These are phyloP conservation scores for Lanius ludovicianus DNA, from an alignment of 2,113 vertebrate species.

Conservation along the genomic window DNA sequence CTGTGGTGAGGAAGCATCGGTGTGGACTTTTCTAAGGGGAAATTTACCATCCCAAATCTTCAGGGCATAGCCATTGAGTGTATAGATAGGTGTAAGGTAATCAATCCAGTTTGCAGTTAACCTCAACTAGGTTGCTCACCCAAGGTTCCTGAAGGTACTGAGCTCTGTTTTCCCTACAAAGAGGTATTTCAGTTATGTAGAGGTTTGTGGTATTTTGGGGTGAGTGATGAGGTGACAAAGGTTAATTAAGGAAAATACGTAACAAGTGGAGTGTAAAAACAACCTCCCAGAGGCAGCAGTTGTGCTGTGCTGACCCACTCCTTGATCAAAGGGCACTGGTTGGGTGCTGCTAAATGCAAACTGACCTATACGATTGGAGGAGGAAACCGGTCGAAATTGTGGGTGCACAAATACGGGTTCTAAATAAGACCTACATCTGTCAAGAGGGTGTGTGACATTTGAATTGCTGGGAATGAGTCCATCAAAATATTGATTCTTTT, in stretches of 20 bases:
- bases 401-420: neutral
- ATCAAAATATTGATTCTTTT: neutral
- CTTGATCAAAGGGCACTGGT: neutral
- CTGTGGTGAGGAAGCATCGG: neutral
- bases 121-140: neutral
- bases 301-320: neutral
- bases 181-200: neutral
- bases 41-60: neutral
- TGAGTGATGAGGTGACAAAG: neutral
- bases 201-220: neutral
- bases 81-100: neutral
- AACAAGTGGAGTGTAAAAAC: neutral
- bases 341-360: neutral
- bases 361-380: neutral
- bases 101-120: neutral
- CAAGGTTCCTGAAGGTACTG: neutral
- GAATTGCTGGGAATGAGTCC: neutral
- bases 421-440: fast-evolving
- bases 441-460: neutral
- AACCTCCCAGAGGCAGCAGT: neutral
- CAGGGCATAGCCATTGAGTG: neutral
- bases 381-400: neutral
- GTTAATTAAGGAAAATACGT: neutral
- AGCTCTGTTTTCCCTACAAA: neutral
- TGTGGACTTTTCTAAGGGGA: neutral